A percentile compares a stretch with the other conserved stretches of the same genome.
These are phyloP conservation scores for Micromussa lordhowensis DNA, from an alignment of 92 coral and sea anemone genomes.

Conservation along the genomic window DNA sequence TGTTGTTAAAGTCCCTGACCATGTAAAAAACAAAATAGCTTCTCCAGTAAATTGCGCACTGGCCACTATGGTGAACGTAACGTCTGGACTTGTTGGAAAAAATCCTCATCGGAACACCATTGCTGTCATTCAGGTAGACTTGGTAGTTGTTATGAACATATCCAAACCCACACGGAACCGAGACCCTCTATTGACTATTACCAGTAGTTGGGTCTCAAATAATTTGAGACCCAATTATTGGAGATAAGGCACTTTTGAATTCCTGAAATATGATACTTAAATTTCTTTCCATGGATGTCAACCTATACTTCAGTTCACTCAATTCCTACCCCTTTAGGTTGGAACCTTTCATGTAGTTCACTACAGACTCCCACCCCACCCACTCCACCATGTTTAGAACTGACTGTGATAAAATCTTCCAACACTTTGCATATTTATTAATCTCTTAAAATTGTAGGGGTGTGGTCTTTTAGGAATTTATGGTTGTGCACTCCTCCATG, in stretches of 20 bases:
- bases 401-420: neutral
- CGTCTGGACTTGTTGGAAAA: slow-evolving; percentile 62
- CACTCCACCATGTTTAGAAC: too few relatives aligned
- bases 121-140: slow-evolving; percentile 85
- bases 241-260: too few relatives aligned
- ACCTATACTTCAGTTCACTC: too few relatives aligned
- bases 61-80: slow-evolving; percentile 94
- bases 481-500: slow-evolving; percentile 88
- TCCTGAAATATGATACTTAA: too few relatives aligned
- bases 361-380: too few relatives aligned
- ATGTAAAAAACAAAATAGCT: slow-evolving; percentile 74
- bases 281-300: too few relatives aligned
- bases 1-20: slow-evolving; percentile 82
- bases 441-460: slow-evolving; percentile 64
- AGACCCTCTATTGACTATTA: too few relatives aligned
- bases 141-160: too few relatives aligned
- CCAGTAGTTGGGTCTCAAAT: too few relatives aligned
- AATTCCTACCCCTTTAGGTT: too few relatives aligned
- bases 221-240: too few relatives aligned
- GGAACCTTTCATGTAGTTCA: too few relatives aligned
- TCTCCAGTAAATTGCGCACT: slow-evolving; percentile 95
- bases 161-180: neutral
- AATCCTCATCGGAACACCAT: slow-evolving; percentile 57
- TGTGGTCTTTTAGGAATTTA: slow-evolving; percentile 94
- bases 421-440: neutral